phyloP scores from a whole-genome alignment of 1,140 invertebrate species.

The Berghia stephanieae region DNA sequence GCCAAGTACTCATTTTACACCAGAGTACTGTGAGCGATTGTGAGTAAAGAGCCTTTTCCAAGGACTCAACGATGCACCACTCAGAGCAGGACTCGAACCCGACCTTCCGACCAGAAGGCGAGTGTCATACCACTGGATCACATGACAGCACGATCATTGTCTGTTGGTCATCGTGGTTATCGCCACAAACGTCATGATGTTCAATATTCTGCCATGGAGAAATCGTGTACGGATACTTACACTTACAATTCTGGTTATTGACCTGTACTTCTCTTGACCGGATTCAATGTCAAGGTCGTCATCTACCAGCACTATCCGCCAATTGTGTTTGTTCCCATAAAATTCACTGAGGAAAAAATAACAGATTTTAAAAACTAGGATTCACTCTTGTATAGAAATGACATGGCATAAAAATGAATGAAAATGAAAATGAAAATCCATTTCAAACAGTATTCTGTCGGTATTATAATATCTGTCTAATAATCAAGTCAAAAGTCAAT shows the following conservation, averaged over 20 bases:
- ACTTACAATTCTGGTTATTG: conserved; percentile 40
- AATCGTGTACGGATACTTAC: conserved; percentile 34
- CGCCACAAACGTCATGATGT: background rate
- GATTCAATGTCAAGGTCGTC: conserved; percentile 41
- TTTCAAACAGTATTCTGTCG: no score
- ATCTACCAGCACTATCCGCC: conserved; percentile 42
- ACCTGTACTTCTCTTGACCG: conserved; percentile 42
- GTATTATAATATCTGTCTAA: no score
- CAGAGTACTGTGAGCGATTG: no score
- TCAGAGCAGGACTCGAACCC: background rate
- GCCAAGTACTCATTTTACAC: no score
- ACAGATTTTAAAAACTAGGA: no score
- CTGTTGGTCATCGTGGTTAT: background rate
- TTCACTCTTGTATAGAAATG: no score
- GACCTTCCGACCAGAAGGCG: background rate
- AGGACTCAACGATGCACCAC: background rate
- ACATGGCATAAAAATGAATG: no score
- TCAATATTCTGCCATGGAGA: background rate
- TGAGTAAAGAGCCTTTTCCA: no score
- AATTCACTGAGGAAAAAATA: conserved; percentile 36
- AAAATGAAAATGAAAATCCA: no score
- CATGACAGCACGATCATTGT: background rate
- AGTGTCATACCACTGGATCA: background rate
- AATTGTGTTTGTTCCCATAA: conserved; percentile 44
- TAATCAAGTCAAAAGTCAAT: no score